Percentiles rank a stretch among this genome's conserved stretches.
These are phyloP conservation scores for Meriones psammophilus DNA, from an alignment of 2,797 vertebrate genomes.

Conservation along the genomic window DNA sequence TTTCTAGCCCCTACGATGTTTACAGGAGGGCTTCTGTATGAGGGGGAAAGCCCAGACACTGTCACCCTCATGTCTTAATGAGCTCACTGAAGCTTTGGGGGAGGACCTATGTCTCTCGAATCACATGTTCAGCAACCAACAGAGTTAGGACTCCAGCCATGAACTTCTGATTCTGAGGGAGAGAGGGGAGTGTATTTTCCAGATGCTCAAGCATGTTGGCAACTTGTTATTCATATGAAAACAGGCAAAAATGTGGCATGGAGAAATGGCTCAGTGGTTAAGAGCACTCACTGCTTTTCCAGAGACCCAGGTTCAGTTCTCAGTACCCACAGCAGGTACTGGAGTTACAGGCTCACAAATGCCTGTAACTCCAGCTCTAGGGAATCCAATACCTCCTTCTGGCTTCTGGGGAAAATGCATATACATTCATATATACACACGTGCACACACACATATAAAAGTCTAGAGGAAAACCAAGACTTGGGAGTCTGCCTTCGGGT, in stretches of 20 bases:
- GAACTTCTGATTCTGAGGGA: neutral
- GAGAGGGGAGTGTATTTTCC: neutral
- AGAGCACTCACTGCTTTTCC: neutral
- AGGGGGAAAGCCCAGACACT: neutral
- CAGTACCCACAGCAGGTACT: neutral
- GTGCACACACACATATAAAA: no score
- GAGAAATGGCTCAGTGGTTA: neutral
- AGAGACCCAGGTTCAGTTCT: neutral
- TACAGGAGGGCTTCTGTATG: neutral
- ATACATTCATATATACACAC: no score
- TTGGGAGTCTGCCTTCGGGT: no score
- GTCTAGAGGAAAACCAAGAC: no score
- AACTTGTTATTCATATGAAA: neutral
- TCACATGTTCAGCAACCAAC: neutral
- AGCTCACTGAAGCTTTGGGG: neutral
- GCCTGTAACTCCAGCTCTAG: neutral
- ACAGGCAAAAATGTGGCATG: neutral
- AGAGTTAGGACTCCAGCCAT: neutral
- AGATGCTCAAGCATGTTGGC: neutral
- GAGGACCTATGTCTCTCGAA: neutral
- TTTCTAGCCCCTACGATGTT: neutral
- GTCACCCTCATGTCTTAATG: constrained; percentile 26
- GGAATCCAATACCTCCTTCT: neutral
- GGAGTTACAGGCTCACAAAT: neutral
- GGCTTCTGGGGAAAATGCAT: no score